Base-by-base conservation (phyloP, 2,888 invertebrate species). In the Sphinx pinastri region DNA sequence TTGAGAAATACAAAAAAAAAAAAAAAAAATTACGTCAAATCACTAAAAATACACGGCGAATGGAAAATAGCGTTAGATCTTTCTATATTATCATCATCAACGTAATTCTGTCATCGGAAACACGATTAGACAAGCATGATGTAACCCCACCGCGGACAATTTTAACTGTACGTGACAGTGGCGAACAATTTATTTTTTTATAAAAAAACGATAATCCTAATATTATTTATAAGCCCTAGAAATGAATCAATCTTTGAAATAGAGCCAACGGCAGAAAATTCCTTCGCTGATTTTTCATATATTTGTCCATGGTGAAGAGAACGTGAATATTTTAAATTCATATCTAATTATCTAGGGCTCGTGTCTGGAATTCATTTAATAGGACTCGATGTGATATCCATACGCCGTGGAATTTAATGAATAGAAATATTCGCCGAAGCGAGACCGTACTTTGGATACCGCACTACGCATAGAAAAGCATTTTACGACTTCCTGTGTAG, bases 401-500 rank as follows among this genome's bases (percentile, higher is more conserved):
- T 74, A 51, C 51, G 74, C 72, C 73, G 58, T 73, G 74, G 77
- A 78, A 82, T 83, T 78, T 78, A 80, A 84, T 79, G 78, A 82
- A 74, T 69, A 72, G 72, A 70, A 79, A 80, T 76, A 31, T 81
- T 81, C 76, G 78, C 75, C 78, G 77, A 74, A 76, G 76, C 73
- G 72, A 76, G 73, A 81, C 75, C 77, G 79, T 80, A 78, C 79
- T 83, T 79, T 70, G 13, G 68, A 71, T 71, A 71, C 71, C 68
- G 70, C 69, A 74, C 74, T 79, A 76, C 75, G 83, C 79, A 79
- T 77, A 78, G 76, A 81, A 75, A 75, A 77, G 77, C 83, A 81
- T 82, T 92, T 92, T 90, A 92, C 83, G 85, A 90, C 90, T 90
- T 91, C 92, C 92, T 84, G 90, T 88, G 88, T 86, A 84, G 86